A percentile compares a stretch with the other conserved stretches of the same genome.
Conservation (phyloP, 2,113 vertebrate genomes). For the Suricata suricatta region DNA sequence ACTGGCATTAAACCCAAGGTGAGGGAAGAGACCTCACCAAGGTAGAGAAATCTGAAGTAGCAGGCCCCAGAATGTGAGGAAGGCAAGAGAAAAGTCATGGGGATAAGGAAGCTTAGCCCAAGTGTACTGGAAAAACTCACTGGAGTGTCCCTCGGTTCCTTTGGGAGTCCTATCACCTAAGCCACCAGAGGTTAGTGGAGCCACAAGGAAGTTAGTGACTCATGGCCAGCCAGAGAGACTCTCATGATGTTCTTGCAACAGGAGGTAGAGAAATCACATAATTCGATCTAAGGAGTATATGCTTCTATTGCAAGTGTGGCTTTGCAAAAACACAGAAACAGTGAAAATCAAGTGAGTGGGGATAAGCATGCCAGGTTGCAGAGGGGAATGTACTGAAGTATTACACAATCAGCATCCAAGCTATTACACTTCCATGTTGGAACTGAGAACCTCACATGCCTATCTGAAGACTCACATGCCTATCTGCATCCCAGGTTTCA, state of each 20-base stretch:
- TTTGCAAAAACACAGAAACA: neutral
- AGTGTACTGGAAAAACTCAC: neutral
- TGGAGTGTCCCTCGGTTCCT: neutral
- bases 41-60: neutral
- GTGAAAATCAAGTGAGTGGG: neutral
- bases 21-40: neutral
- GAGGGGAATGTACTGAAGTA: neutral
- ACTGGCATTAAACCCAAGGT: neutral
- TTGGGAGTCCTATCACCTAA: neutral
- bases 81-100: neutral
- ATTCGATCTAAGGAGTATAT: accelerated
- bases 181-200: neutral
- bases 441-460: too few species aligned
- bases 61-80: neutral
- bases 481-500: neutral
- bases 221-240: neutral
- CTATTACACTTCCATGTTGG: too few species aligned
- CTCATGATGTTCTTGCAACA: neutral
- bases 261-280: neutral
- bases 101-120: neutral
- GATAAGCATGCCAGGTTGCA: neutral
- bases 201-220: neutral
- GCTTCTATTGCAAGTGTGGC: too few species aligned
- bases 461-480: too few species aligned
- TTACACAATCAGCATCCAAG: too few species aligned